Conservation (phyloP, 1,140 invertebrate species). For the Drosophila prosaltans region DNA sequence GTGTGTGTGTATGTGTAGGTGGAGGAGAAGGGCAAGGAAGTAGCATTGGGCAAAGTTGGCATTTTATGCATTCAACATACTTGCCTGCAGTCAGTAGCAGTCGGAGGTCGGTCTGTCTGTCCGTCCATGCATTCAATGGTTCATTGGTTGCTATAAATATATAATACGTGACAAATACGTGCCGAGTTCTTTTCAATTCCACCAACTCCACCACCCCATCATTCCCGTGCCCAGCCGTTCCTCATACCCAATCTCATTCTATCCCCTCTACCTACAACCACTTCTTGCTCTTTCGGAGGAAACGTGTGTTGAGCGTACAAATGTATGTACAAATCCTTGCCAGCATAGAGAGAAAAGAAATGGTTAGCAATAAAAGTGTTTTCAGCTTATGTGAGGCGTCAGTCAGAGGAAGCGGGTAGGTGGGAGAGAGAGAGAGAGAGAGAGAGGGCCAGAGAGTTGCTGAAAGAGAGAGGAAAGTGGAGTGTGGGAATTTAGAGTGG, state of each 20-base stretch:
- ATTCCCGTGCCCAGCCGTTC: not conserved
- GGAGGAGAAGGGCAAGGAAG: not conserved
- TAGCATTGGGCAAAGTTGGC: conserved; percentile 24
- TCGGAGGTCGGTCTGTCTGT: not conserved
- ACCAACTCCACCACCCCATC: not conserved
- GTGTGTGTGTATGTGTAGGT: conserved; percentile 21
- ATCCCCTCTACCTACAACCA: not conserved
- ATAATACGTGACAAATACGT: conserved; percentile 81
- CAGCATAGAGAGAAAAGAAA: conserved; percentile 61
- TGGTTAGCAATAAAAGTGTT: conserved; percentile 79
- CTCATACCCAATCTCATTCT: not conserved
- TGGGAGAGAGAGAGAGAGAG: too few relatives aligned
- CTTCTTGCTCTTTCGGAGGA: conserved; percentile 1
- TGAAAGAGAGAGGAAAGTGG: conserved; percentile 32
- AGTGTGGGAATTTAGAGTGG: conserved; percentile 58
- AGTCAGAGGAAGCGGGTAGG: too few relatives aligned
- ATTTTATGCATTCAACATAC: conserved; percentile 69
- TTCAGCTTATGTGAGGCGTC: conserved; percentile 20
- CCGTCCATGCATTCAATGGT: conserved; percentile 75
- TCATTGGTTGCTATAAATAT: conserved; percentile 81
- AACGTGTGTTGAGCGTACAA: conserved; percentile 51
- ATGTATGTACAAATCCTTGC: conserved; percentile 67
- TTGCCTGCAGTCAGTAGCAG: conserved; percentile 34
- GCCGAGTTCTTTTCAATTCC: conserved; percentile 79
- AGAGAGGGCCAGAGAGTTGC: too few relatives aligned